Evolutionary conservation across 2,113 vertebrate genomes (phyloP), one percentile per base, ranked within the genome.

Genomic region (Callopanchax toddi): DNA sequence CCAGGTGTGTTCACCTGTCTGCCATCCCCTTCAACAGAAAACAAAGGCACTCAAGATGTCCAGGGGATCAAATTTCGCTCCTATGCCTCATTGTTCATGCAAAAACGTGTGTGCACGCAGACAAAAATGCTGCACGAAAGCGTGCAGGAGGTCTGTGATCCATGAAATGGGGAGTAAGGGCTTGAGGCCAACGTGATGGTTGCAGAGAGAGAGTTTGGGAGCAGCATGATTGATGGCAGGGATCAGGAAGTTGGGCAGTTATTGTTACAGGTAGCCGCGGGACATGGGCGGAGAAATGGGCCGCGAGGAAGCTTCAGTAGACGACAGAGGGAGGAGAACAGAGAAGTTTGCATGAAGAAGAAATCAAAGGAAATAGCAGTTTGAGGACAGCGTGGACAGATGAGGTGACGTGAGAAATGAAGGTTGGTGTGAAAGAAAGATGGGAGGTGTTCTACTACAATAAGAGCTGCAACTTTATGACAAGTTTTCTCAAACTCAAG

Each of bases 91-190:
- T 84, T 64, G 40, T 44, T 74, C 64, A 79, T 20, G 54, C 74
- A 85, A 48, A 83, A 11, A 53, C 57, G n/a, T n/a, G n/a, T n/a
- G n/a, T n/a, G 50, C 60, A 70, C 39, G 42, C n/a, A 59, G 59
- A 73, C 52, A 64, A 44, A 57, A 78, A 29, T 29, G 20, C 54
- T 20, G 59, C 39, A 40, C 42, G 53, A 40, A 76, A 65, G 82
- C 76, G 81, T 74, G 71, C 74, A 78, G 65, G 51, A 79, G 67
- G 79, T 83, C 84, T 74, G 44, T 82, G 83, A 91, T 87, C 87
- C 85, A 84, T 90, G 87, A 91, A 89, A 90, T 87, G 78, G 76
- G 80, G 78, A 86, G 81, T 84, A 86, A 83, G 87, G 71, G 82
- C 71, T 82, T 76, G 71, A 67, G 78, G 81, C 82, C 76, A 67